Conservation (phyloP, 2,888 invertebrate species). For the Oligia latruncula region DNA sequence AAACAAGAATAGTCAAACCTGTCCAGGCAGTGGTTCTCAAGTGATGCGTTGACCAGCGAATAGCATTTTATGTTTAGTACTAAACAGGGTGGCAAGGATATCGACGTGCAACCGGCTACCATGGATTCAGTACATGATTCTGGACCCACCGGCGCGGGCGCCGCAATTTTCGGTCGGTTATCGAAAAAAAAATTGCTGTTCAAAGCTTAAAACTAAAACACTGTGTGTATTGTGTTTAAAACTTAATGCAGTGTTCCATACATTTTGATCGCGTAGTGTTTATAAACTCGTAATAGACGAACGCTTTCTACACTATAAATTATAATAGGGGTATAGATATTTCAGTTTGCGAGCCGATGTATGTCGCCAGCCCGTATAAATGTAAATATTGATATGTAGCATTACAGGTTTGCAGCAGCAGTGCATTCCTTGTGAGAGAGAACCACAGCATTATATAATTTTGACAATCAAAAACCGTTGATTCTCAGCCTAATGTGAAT, state of each 20-base stretch:
- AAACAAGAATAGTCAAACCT: neutral
- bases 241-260: neutral
- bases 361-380: neutral
- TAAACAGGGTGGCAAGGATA: no score
- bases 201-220: no score
- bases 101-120: no score
- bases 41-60: neutral
- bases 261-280: neutral
- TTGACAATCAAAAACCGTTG: neutral
- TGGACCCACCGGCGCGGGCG: no score
- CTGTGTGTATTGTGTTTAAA: no score
- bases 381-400: neutral
- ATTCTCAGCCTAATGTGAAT: neutral
- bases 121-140: no score
- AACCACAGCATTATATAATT: neutral
- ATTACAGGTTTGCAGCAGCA: neutral
- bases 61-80: neutral
- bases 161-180: no score
- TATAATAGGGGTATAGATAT: no score
- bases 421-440: neutral
- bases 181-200: neutral
- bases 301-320: no score
- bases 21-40: neutral
- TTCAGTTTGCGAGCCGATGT: neutral
- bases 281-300: no score